These are phyloP conservation scores for Limnothrissa miodon DNA, from an alignment of 2,113 vertebrate genomes.

Conservation along the genomic window DNA sequence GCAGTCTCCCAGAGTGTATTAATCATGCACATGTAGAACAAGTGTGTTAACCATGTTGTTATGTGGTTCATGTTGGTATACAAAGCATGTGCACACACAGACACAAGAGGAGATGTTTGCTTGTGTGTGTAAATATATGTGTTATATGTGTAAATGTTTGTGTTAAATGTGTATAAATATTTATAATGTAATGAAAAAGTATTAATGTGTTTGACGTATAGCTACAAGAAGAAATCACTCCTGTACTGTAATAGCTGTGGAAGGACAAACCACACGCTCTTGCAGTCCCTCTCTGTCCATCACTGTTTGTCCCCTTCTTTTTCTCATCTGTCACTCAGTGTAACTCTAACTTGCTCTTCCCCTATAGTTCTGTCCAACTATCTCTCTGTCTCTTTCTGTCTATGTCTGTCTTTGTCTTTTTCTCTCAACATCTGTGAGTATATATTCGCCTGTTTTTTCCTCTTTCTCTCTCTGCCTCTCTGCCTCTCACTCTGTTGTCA, in stretches of 20 bases:
- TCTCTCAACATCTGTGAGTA: neutral
- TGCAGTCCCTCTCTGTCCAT: neutral
- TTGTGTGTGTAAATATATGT: neutral
- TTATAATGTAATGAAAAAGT: neutral
- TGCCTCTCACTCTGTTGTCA: neutral
- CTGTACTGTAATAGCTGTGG: neutral
- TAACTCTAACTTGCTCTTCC: neutral
- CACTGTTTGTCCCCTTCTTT: neutral
- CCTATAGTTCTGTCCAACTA: neutral
- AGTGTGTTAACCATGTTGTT: too few species aligned
- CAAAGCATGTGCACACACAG: neutral
- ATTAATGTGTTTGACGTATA: too few species aligned
- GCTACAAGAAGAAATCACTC: neutral
- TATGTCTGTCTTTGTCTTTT: neutral
- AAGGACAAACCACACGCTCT: neutral
- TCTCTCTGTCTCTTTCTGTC: neutral
- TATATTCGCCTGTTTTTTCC: slow-evolving; percentile 15
- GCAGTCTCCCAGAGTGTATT: neutral
- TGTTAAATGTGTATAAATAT: neutral
- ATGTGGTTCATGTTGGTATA: too few species aligned
- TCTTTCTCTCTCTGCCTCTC: neutral
- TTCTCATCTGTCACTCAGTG: neutral
- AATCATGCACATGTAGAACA: too few species aligned
- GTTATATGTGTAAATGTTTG: neutral
- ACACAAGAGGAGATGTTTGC: slow-evolving; percentile 9